A percentile compares a stretch with the other conserved stretches of the same genome.
These are phyloP conservation scores for Orchesella cincta DNA, from an alignment of 1,140 invertebrate species.

Conservation along the genomic window DNA sequence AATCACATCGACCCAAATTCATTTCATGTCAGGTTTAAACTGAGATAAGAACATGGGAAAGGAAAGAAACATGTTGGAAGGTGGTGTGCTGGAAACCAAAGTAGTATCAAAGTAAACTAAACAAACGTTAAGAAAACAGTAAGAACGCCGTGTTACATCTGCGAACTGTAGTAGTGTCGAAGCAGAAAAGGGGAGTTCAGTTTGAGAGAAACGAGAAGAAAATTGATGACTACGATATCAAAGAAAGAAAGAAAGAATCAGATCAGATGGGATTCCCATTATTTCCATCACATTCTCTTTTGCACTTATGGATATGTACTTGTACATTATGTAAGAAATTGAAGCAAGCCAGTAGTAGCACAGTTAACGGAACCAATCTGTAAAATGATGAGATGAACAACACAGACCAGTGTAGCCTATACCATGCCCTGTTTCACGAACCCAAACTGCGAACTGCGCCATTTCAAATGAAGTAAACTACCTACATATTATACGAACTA, in stretches of 20 bases:
- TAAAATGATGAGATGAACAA: too few species aligned
- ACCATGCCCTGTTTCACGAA: too few species aligned
- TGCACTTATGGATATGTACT: background rate
- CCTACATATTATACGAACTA: too few species aligned
- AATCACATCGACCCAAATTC: background rate
- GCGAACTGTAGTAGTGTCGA: background rate
- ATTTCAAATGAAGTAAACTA: too few species aligned
- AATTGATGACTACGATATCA: background rate
- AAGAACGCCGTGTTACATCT: background rate
- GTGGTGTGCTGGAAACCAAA: too few species aligned
- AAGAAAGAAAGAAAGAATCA: background rate
- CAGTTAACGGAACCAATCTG: too few species aligned
- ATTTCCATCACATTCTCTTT: background rate
- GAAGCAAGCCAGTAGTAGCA: too few species aligned
- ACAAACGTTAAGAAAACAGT: background rate
- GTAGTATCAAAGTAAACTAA: background rate
- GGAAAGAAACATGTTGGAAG: too few species aligned
- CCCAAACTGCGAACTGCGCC: too few species aligned
- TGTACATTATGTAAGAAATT: too few species aligned
- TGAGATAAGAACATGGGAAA: background rate
- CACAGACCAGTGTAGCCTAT: too few species aligned
- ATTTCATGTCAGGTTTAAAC: background rate
- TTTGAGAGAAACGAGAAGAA: background rate
- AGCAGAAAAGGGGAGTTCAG: too few species aligned
- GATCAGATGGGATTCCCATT: background rate